A percentile compares a stretch with the other conserved stretches of the same genome.
phyloP scores from a whole-genome alignment of 2,113 vertebrate species.

The Cromileptes altivelis region DNA sequence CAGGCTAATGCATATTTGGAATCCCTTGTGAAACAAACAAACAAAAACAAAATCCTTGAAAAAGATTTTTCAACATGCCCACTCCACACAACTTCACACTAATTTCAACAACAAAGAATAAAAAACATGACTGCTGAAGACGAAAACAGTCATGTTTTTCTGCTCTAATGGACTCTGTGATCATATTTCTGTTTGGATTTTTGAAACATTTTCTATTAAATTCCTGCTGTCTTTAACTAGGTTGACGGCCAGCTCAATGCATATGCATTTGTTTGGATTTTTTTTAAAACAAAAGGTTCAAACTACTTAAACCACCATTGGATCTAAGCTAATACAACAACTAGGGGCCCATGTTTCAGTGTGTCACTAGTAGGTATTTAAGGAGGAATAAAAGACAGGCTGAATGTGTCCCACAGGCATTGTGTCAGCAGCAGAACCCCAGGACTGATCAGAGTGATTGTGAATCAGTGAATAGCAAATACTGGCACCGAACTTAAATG shows the following conservation, averaged over 20 bases:
- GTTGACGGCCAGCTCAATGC: slow-evolving; percentile 30
- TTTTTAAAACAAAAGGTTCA: slow-evolving; percentile 19
- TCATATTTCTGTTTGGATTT: neutral
- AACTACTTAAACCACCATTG: slow-evolving; percentile 32
- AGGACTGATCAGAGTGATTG: slow-evolving; percentile 24
- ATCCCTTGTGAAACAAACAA: slow-evolving; percentile 20
- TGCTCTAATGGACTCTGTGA: slow-evolving; percentile 16
- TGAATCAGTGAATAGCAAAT: slow-evolving; percentile 6
- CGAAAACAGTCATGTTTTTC: slow-evolving; percentile 1
- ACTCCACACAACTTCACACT: slow-evolving; percentile 32
- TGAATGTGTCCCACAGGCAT: slow-evolving; percentile 37
- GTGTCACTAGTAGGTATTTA: slow-evolving; percentile 38
- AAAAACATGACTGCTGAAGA: slow-evolving; percentile 29
- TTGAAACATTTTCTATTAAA: slow-evolving; percentile 13
- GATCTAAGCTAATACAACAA: slow-evolving; percentile 63
- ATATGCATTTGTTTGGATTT: slow-evolving; percentile 38
- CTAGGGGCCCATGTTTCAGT: slow-evolving; percentile 37
- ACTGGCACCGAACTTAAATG: neutral
- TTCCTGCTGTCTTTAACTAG: slow-evolving; percentile 31
- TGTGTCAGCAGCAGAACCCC: slow-evolving; percentile 9
- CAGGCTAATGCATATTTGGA: slow-evolving; percentile 74
- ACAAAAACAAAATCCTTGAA: neutral
- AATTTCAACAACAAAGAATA: slow-evolving; percentile 9
- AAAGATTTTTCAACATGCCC: slow-evolving; percentile 11
- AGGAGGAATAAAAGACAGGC: slow-evolving; percentile 23